These are phyloP conservation scores for Spodoptera littoralis DNA, from an alignment of 2,888 invertebrate species.

Conservation along the genomic window DNA sequence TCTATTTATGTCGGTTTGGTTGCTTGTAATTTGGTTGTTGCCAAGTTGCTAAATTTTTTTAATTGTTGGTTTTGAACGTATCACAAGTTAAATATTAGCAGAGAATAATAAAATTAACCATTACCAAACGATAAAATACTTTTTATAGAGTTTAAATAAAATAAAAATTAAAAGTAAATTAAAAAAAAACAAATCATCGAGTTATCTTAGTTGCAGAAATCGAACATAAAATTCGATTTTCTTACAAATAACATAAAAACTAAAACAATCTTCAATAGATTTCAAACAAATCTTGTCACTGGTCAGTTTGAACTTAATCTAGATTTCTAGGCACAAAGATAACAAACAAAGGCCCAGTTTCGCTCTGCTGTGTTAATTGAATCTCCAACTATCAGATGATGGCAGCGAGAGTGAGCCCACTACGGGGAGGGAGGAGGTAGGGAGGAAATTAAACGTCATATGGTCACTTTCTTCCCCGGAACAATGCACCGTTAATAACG, in stretches of 20 bases:
- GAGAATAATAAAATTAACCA: too few species aligned
- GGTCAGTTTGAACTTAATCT: slow-evolving; percentile 46
- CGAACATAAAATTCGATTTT: too few species aligned
- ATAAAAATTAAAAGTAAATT: too few species aligned
- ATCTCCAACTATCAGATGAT: slow-evolving; percentile 77
- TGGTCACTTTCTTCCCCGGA: slow-evolving; percentile 77
- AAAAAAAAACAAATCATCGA: too few species aligned
- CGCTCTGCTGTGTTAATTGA: slow-evolving; percentile 73
- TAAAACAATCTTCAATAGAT: slow-evolving; percentile 9
- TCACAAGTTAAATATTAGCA: too few species aligned
- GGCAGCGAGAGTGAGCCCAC: slow-evolving; percentile 64
- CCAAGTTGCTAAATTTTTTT: too few species aligned
- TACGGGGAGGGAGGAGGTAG: slow-evolving; percentile 11
- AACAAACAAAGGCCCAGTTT: slow-evolving; percentile 59
- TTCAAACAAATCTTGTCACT: slow-evolving; percentile 14
- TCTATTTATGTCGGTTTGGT: not conserved
- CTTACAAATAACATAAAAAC: not conserved
- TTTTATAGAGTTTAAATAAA: too few species aligned
- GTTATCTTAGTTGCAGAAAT: too few species aligned
- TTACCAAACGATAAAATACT: too few species aligned
- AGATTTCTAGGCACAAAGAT: slow-evolving; percentile 51
- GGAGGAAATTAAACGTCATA: slow-evolving; percentile 88
- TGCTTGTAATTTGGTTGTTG: not conserved
- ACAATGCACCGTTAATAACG: slow-evolving; percentile 72
- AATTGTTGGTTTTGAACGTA: too few species aligned